Percentiles rank a stretch among this genome's conserved stretches.
Conservation (phyloP, 1,140 invertebrate genomes). For the Mylabris phalerata region DNA sequence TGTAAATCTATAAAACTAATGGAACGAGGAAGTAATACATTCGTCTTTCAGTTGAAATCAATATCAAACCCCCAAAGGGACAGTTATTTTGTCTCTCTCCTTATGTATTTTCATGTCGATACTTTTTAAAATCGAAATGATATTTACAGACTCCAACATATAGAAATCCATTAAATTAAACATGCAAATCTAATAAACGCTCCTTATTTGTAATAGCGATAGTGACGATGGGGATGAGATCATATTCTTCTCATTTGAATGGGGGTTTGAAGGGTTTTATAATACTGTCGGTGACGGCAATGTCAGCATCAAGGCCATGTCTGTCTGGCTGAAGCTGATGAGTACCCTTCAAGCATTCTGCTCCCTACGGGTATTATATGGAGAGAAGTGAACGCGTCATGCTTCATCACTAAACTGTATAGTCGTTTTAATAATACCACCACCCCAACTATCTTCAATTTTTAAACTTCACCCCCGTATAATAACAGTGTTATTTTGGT, state of each 20-base stretch:
- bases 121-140: too few relatives aligned
- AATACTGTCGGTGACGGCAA: conserved; percentile 11
- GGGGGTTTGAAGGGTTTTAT: conserved; percentile 7
- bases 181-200: conserved; percentile 12
- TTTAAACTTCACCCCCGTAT: too few relatives aligned
- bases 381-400: conserved; percentile 1
- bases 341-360: conserved; percentile 10
- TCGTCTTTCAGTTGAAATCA: too few relatives aligned
- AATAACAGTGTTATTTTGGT: background rate
- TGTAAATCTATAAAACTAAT: too few relatives aligned
- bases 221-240: background rate
- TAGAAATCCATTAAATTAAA: conserved; percentile 1
- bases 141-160: too few relatives aligned
- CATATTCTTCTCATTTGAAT: too few relatives aligned
- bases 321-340: conserved; percentile 12
- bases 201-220: conserved; percentile 4
- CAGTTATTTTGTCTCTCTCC: too few relatives aligned
- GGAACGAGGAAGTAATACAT: too few relatives aligned
- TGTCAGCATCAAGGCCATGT: conserved; percentile 20
- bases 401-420: background rate
- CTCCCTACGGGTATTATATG: background rate
- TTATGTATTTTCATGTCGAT: too few relatives aligned
- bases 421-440: too few relatives aligned
- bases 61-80: too few relatives aligned
- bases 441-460: too few relatives aligned